phyloP scores from a whole-genome alignment of 2,888 invertebrate species.

The Cecidostiba fungosa region DNA sequence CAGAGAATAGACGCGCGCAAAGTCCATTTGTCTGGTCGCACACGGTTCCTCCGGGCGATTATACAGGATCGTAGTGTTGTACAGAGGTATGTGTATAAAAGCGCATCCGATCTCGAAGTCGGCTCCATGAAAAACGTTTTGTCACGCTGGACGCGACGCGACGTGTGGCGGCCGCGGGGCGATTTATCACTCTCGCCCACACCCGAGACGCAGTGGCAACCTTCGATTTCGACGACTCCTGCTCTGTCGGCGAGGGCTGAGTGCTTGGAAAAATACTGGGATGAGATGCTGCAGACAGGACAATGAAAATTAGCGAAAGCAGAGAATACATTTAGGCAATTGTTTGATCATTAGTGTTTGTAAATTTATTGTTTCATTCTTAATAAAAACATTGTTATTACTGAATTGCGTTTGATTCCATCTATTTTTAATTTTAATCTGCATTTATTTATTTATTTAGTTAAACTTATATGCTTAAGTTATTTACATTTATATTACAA shows the following conservation, averaged over 20 bases:
- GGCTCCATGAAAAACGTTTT: conserved; percentile 56
- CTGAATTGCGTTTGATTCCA: neutral
- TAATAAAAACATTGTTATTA: neutral
- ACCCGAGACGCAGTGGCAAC: conserved; percentile 18
- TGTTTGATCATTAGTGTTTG: conserved; percentile 31
- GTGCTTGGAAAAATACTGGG: neutral
- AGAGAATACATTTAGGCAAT: conserved; percentile 26
- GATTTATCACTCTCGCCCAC: conserved; percentile 48
- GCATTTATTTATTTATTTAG: too few species aligned
- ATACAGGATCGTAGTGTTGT: conserved; percentile 12
- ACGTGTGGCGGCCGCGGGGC: neutral
- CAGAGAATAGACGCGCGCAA: neutral
- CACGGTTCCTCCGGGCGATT: neutral
- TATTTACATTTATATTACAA: too few species aligned
- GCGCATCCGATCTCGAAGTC: neutral
- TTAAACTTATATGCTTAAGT: too few species aligned
- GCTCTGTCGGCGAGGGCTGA: neutral
- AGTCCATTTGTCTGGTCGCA: conserved; percentile 44
- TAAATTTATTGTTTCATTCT: neutral
- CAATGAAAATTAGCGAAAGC: conserved; percentile 17
- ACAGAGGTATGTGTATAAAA: neutral
- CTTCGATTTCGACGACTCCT: conserved; percentile 28
- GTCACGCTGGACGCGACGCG: conserved; percentile 47
- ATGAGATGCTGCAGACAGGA: neutral
- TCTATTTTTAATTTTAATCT: too few species aligned